phyloP scores from a whole-genome alignment of 2,113 vertebrate genomes.

The Sapajus apella region DNA sequence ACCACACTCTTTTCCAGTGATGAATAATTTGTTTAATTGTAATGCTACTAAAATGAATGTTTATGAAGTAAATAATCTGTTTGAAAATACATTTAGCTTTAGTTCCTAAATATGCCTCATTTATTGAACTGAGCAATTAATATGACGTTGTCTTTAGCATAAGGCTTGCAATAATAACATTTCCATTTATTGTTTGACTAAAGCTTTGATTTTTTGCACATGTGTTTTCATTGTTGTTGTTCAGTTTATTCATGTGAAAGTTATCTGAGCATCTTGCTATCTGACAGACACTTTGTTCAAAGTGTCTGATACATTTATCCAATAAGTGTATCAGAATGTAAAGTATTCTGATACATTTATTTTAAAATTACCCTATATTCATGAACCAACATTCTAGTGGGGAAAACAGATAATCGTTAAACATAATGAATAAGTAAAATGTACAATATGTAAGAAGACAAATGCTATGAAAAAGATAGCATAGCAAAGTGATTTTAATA shows the following conservation, averaged over 20 bases:
- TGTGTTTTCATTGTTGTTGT: not conserved
- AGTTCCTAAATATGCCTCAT: not conserved
- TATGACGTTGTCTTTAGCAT: not conserved
- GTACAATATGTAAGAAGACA: not conserved
- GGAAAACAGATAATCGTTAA: not conserved
- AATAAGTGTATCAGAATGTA: too few relatives aligned
- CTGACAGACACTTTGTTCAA: not conserved
- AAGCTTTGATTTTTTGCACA: not conserved
- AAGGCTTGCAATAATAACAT: not conserved
- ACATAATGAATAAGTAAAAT: not conserved
- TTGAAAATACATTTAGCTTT: not conserved
- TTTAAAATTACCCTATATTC: not conserved
- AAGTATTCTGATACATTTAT: not conserved
- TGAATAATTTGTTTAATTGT: not conserved
- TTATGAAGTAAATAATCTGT: not conserved
- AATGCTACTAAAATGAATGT: not conserved
- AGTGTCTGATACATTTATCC: not conserved
- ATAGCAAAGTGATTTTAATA: not conserved
- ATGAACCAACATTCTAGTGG: not conserved
- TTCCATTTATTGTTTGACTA: not conserved
- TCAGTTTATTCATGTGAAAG: not conserved
- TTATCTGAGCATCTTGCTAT: not conserved
- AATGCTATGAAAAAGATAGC: not conserved
- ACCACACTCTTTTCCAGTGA: not conserved
- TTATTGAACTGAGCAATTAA: not conserved